Conservation (phyloP, 2,797 vertebrate species). For the Galago senegalensis region DNA sequence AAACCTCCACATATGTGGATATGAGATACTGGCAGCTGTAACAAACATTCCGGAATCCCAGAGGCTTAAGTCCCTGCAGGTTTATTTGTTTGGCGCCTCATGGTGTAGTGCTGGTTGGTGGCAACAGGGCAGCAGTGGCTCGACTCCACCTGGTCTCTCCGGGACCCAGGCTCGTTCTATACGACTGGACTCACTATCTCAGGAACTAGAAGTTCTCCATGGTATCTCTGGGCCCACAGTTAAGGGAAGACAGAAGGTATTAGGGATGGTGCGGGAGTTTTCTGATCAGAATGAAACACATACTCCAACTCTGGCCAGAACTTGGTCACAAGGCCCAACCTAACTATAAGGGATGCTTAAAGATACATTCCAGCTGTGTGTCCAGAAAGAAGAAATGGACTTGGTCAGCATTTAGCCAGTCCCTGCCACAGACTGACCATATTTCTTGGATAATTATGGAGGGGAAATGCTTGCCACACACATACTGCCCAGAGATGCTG, state of each 20-base stretch:
- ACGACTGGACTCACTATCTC: not conserved
- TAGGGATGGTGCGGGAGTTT: not conserved
- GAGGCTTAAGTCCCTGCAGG: not conserved
- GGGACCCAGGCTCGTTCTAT: not conserved
- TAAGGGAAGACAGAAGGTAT: not conserved
- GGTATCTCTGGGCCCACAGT: not conserved
- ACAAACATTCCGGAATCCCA: not conserved
- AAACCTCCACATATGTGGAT: not conserved
- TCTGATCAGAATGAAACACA: not conserved
- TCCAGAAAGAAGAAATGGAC: not conserved
- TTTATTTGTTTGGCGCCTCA: not conserved
- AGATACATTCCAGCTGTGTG: not conserved
- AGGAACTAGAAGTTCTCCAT: not conserved
- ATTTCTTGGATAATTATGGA: not conserved
- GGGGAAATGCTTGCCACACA: not conserved
- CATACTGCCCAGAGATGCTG: not conserved
- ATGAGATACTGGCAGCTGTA: not conserved
- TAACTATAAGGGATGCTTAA: not conserved
- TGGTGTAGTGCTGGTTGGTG: not conserved
- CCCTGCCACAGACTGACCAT: not conserved
- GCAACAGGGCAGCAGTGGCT: not conserved
- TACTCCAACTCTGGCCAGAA: not conserved
- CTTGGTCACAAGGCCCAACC: not conserved
- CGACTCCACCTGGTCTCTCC: not conserved
- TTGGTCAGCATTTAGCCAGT: not conserved